Base-by-base conservation (phyloP, 1,140 invertebrate species). In the Vanessa atalanta region DNA sequence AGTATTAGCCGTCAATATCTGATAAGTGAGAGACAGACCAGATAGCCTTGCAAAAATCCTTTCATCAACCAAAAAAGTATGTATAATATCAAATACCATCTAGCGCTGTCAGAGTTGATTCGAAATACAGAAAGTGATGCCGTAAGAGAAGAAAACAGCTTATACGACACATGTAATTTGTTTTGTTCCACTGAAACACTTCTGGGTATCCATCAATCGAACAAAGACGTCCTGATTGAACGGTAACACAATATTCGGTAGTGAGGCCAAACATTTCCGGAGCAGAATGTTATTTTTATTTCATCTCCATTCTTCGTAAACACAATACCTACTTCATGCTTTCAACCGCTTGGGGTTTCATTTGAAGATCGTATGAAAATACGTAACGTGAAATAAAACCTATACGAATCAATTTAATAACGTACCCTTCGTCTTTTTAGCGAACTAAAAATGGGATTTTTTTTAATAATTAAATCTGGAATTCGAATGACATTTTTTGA, bases 151-250 rank as follows among this genome's bases (percentile, higher is more conserved):
- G 70, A 72, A 60, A 14, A 69, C 37, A 50, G 66, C 57, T 63
- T 51, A 70, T 63, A 70, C 63, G 57, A 70, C 57, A 70, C 57
- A 37, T 72, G 68, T 72, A 71, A 77, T 77, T 70, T 73, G 68
- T 77, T 70, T 70, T 73, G 75, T 77, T 77, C 47, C 63, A 64
- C 70, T 76, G 76, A 80, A 83, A 83, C 75, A 61, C 57, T 61
- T 80, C 77, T 76, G 61, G 63, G 69, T 79, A 79, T 68, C 70
- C 83, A 82, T 84, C 80, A 82, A 81, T 84, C 82, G 82, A 83
- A 85, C 84, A 85, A 84, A 86, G 86, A 83, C 76, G 64, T 75
- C 75, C 80, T 87, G 84, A 88, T 88, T 86, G 85, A 82, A 86
- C 83, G 81, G 86, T 86, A 86, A 88, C 77, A 82, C 78, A 87